phyloP scores from a whole-genome alignment of 2,888 invertebrate species.

The Pyrrhia umbra region DNA sequence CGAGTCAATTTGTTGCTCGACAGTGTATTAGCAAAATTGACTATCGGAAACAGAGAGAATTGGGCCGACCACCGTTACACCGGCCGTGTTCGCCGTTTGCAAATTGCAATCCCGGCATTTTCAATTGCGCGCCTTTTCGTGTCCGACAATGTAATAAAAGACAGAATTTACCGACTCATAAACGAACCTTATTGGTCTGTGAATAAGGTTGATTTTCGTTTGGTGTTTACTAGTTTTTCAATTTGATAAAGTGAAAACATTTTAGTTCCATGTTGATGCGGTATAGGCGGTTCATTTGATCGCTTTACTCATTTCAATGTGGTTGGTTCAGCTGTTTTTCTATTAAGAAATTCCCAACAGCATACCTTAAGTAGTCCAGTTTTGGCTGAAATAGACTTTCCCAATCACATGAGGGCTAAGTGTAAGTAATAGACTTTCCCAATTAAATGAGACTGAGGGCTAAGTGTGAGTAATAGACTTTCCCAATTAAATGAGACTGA shows the following conservation, averaged over 20 bases:
- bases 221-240: slow-evolving; percentile 19
- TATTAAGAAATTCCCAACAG: not conserved
- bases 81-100: slow-evolving; percentile 33
- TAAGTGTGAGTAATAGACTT: too few relatives aligned
- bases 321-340: slow-evolving; percentile 38
- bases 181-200: rapidly evolving
- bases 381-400: too few relatives aligned
- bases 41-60: slow-evolving; percentile 38
- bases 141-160: slow-evolving; percentile 30
- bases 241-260: slow-evolving; percentile 58
- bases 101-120: slow-evolving; percentile 56
- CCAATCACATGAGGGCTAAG: too few relatives aligned
- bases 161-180: not conserved
- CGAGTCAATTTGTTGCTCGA: slow-evolving; percentile 36
- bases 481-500: not conserved
- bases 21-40: slow-evolving; percentile 48
- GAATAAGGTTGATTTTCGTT: not conserved
- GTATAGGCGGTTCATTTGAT: slow-evolving; percentile 44
- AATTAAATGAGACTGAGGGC: too few relatives aligned
- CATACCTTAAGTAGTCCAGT: too few relatives aligned
- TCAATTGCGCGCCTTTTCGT: slow-evolving; percentile 49
- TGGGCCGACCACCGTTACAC: slow-evolving; percentile 35
- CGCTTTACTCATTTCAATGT: slow-evolving; percentile 39
- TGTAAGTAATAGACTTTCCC: too few relatives aligned
- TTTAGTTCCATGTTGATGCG: slow-evolving; percentile 44